A percentile compares a stretch with the other conserved stretches of the same genome.
These are phyloP conservation scores for Anguilla japonica DNA, from an alignment of 2,113 vertebrate species.

Conservation along the genomic window DNA sequence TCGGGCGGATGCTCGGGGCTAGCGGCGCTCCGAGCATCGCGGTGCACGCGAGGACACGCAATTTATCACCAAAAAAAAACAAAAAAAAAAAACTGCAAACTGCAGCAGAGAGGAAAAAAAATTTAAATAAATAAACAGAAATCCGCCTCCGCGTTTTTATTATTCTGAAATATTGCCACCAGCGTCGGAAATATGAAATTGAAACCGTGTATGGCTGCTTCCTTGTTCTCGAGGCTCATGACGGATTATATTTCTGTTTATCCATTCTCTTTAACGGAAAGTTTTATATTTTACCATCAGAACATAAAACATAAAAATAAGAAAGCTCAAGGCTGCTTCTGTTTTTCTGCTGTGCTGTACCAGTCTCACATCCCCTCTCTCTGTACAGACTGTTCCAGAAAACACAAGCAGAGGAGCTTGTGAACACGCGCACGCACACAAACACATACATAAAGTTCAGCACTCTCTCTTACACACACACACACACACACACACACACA, in stretches of 20 bases:
- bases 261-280: not conserved
- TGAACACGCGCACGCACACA: not conserved
- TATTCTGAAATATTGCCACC: not conserved
- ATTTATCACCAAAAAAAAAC: not conserved
- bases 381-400: not conserved
- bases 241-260: not conserved
- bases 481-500: not conserved
- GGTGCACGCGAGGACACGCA: not conserved
- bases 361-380: not conserved
- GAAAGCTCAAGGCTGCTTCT: not conserved
- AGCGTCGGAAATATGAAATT: not conserved
- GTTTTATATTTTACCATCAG: not conserved
- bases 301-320: not conserved
- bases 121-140: not conserved
- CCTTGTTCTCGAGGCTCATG: not conserved
- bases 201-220: not conserved
- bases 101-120: not conserved
- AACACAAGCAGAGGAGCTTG: not conserved
- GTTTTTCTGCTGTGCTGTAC: not conserved
- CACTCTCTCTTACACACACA: not conserved
- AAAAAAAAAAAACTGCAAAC: not conserved
- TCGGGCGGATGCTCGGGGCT: not conserved
- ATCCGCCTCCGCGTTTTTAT: slow-evolving; percentile 1
- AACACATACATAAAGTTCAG: not conserved
- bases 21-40: not conserved